A percentile compares a stretch with the other conserved stretches of the same genome.
phyloP scores from a whole-genome alignment of 1,140 invertebrate genomes.

The Adelges cooleyi region DNA sequence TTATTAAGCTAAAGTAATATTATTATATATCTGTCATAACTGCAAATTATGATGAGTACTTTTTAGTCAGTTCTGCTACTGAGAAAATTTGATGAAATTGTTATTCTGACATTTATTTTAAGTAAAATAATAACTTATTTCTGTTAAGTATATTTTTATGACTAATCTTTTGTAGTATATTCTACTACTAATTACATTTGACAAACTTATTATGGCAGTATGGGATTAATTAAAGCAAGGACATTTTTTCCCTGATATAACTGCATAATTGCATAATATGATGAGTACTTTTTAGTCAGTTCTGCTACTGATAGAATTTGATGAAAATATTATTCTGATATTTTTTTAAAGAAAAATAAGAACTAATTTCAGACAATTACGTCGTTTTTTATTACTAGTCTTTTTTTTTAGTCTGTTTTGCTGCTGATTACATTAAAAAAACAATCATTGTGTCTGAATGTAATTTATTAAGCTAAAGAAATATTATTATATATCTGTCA shows the following conservation, averaged over 20 bases:
- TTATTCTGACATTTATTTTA: not conserved
- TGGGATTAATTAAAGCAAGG: too few species aligned
- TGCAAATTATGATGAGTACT: not conserved
- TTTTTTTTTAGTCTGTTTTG: not conserved
- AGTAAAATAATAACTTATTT: not conserved
- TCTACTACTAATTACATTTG: too few species aligned
- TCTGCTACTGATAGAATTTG: slow-evolving; percentile 1
- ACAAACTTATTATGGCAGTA: too few species aligned
- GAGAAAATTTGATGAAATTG: not conserved
- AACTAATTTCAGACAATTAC: not conserved
- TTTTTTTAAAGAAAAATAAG: too few species aligned
- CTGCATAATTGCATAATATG: not conserved
- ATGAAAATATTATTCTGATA: not conserved
- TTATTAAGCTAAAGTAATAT: too few species aligned
- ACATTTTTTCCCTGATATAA: too few species aligned
- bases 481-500: too few species aligned
- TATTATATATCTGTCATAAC: too few species aligned
- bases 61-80: slow-evolving; percentile 9
- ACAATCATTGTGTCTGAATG: not conserved
- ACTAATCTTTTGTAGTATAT: too few species aligned
- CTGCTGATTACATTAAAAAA: not conserved
- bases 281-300: not conserved
- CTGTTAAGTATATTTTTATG: too few species aligned
- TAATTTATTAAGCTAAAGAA: too few species aligned
- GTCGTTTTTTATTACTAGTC: not conserved